Base-by-base conservation (phyloP, 2,113 vertebrate species). In the Epinephelus lanceolatus region DNA sequence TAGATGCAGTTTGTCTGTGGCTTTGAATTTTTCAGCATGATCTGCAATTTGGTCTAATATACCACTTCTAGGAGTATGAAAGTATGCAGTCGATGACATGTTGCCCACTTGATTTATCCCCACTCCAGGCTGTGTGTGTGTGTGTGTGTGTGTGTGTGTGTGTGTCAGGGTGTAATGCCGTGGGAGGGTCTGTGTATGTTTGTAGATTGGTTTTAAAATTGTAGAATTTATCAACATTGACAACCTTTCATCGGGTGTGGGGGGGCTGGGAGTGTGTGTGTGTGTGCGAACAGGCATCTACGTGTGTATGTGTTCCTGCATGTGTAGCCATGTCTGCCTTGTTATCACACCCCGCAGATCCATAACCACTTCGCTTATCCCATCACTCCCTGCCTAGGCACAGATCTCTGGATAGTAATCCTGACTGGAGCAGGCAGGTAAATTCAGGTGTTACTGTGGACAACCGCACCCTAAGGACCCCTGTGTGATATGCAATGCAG, bases 151-250 rank as follows among this genome's bases (percentile, higher is more conserved):
- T 49, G 45, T 63, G 60, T 3, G 0, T 40, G 33, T 6, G 12
- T 56, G 55, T 75, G 49, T 37, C 37, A n/a, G 42, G 6, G 62
- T 60, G 81, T 6, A 55, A 37, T 8, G 23, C 60, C 6, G 6
- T 15, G 3, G 30, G 63, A 13, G 30, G 15, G n/a, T 45, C 1
- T 65, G 30, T 62, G 60, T 66, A 67, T 19, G 55, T 21, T 71
- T 37, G 12, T 8, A 75, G 61, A 76, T 72, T 72, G 60, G 18
- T 73, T 84, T 71, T 73, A 68, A 67, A 80, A 80, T 72, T 37
- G 77, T 66, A 25, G 40, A 67, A 80, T 76, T 55, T 45, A 84
- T 72, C 67, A 72, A 74, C 80, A 76, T 40, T 83, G 80, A 76
- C 66, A 74, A 65, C 40, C 66, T 60, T 61, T 80, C 25, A 69